Conservation (phyloP, 2,797 vertebrate species). For the Acanthiza pusilla region DNA sequence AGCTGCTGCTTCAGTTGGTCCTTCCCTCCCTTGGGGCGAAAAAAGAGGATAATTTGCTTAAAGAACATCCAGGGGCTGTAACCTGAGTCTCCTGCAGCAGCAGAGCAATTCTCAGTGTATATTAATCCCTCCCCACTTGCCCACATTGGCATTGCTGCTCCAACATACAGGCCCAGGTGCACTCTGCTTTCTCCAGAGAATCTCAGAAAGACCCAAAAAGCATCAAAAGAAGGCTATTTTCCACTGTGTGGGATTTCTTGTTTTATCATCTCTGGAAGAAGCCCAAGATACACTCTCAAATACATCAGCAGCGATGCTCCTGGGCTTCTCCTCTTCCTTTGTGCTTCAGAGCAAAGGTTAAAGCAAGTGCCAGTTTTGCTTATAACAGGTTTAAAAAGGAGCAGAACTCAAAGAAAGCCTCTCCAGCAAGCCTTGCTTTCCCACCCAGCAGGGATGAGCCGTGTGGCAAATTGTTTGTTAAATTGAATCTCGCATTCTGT, state of each 20-base stretch:
- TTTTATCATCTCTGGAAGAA: background rate
- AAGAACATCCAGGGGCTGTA: background rate
- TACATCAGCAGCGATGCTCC: background rate
- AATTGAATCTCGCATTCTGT: slow-evolving; percentile 57
- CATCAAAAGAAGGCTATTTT: background rate
- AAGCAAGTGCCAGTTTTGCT: background rate
- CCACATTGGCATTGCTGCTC: background rate
- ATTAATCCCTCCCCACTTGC: background rate
- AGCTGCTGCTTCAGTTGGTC: background rate
- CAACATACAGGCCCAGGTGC: accelerated
- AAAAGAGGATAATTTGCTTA: background rate
- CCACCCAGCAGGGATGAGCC: slow-evolving; percentile 47
- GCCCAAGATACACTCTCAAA: background rate
- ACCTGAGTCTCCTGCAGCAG: background rate
- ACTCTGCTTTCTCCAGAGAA: background rate
- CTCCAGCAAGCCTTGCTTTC: slow-evolving; percentile 24
- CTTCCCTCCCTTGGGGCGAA: accelerated
- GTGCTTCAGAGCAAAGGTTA: background rate
- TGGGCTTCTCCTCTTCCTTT: background rate
- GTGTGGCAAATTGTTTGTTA: slow-evolving; percentile 67
- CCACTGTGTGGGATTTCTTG: accelerated
- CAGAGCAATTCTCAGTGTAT: background rate
- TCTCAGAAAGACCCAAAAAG: background rate
- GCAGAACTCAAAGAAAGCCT: background rate
- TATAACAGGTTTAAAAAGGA: slow-evolving; percentile 13